Conservation (phyloP, 2,113 vertebrate genomes). For the Coryphaenoides rupestris region DNA sequence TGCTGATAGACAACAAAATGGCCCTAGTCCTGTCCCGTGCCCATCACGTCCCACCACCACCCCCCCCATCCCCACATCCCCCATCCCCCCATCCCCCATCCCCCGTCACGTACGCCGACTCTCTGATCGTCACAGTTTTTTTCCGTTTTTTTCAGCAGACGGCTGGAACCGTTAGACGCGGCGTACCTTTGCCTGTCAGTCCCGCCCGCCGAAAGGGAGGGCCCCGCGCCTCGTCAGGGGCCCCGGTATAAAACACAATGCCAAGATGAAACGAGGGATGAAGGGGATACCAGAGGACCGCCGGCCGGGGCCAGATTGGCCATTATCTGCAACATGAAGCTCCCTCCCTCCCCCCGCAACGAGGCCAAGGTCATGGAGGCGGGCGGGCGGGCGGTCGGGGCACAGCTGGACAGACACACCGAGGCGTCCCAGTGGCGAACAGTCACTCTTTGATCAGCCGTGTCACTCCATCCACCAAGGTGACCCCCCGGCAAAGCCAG, state of each 20-base stretch:
- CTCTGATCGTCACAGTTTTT: no score
- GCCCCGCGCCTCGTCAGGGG: conserved; percentile 15
- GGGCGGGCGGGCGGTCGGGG: no score
- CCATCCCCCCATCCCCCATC: conserved; percentile 1
- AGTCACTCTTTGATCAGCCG: conserved; percentile 65
- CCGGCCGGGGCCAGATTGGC: conserved; percentile 44
- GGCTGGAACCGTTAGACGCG: neutral
- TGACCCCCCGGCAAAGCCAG: conserved; percentile 60
- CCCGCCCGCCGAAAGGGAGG: conserved; percentile 19
- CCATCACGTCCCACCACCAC: no score
- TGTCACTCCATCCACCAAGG: conserved; percentile 62
- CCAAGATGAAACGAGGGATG: conserved; percentile 49
- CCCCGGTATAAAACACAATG: conserved; percentile 24
- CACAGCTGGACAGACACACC: conserved; percentile 54
- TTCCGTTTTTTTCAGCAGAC: no score
- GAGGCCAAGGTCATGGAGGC: conserved; percentile 60
- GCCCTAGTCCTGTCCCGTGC: conserved; percentile 13
- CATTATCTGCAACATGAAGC: conserved; percentile 58
- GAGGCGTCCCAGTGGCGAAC: conserved; percentile 56
- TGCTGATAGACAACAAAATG: conserved; percentile 19
- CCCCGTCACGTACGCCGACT: no score
- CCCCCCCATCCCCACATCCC: neutral
- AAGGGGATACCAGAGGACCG: conserved; percentile 48
- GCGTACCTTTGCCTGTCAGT: conserved; percentile 19
- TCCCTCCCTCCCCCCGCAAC: conserved; percentile 27